These are phyloP conservation scores for Hepsetus odoe DNA, from an alignment of 2,113 vertebrate genomes.

Conservation along the genomic window DNA sequence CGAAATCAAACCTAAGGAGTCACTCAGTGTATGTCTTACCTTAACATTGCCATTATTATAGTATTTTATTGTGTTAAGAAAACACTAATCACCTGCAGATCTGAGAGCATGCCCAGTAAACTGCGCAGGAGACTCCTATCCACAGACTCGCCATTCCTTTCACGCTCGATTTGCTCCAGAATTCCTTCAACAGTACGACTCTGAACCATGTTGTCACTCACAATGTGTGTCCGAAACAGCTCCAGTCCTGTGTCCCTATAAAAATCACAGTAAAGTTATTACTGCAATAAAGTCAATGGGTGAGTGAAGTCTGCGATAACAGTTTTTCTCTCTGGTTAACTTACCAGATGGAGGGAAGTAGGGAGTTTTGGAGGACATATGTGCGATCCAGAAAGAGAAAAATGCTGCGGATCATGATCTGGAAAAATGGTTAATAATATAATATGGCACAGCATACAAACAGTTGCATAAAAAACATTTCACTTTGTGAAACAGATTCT, in stretches of 20 bases:
- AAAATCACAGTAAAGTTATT: constrained; percentile 7
- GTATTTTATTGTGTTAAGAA: no score
- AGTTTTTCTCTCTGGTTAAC: neutral
- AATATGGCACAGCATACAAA: neutral
- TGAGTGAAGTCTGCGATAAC: neutral
- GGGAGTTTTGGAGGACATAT: constrained; percentile 97
- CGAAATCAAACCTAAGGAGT: no score
- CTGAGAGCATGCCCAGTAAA: constrained; percentile 96
- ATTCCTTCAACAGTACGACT: constrained; percentile 97
- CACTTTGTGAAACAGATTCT: constrained; percentile 2
- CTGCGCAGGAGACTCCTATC: constrained; percentile 95
- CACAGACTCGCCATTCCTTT: constrained; percentile 92
- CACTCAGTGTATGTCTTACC: no score
- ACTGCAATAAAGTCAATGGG: neutral
- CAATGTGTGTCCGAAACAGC: constrained; percentile 96
- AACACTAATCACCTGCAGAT: constrained; percentile 83
- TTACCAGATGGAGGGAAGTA: constrained; percentile 98
- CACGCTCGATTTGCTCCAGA: constrained; percentile 91
- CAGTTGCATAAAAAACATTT: no score
- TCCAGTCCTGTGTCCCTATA: constrained; percentile 97
- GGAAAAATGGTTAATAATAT: constrained; percentile 35
- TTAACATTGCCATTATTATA: no score
- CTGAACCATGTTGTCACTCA: constrained; percentile 94
- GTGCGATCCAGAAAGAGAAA: constrained; percentile 99
- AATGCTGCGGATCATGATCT: constrained; percentile 99